Conservation (phyloP, 2,888 invertebrate species). For the Cistogaster globosa region DNA sequence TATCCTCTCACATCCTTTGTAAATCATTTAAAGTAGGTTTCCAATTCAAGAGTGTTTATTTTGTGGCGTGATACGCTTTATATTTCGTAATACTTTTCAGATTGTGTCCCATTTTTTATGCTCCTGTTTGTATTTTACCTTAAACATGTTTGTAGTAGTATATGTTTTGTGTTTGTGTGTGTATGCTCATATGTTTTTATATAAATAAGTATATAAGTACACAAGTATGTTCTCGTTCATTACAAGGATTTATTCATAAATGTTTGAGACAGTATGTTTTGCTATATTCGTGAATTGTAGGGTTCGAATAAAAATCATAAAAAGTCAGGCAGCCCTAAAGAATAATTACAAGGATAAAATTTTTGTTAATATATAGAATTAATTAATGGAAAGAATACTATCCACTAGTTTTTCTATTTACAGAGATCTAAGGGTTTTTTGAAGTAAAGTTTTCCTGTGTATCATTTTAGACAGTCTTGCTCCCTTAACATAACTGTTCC, state of each 20-base stretch:
- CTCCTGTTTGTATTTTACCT: constrained; percentile 48
- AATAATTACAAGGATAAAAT: too few species aligned
- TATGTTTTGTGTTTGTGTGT: background rate
- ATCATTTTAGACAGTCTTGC: too few species aligned
- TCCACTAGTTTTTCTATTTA: too few species aligned
- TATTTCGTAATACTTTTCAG: constrained; percentile 70
- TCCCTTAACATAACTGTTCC: too few species aligned
- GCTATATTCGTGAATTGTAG: background rate
- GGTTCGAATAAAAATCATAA: background rate
- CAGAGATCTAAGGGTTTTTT: too few species aligned
- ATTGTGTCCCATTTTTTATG: constrained; percentile 59
- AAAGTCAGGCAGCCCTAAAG: background rate
- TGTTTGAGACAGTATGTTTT: background rate
- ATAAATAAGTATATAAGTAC: background rate
- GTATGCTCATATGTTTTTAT: background rate
- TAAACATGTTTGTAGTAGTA: constrained; percentile 44
- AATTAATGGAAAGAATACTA: too few species aligned
- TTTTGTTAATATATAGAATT: too few species aligned
- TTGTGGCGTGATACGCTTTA: constrained; percentile 69
- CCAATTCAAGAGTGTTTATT: constrained; percentile 68
- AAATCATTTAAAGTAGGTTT: constrained; percentile 36
- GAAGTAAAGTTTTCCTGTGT: too few species aligned
- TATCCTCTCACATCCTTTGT: background rate
- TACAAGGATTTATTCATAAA: constrained; percentile 20
- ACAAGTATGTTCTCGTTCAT: background rate